phyloP scores from a whole-genome alignment of 2,113 vertebrate genomes.

The Crotophaga sulcirostris region DNA sequence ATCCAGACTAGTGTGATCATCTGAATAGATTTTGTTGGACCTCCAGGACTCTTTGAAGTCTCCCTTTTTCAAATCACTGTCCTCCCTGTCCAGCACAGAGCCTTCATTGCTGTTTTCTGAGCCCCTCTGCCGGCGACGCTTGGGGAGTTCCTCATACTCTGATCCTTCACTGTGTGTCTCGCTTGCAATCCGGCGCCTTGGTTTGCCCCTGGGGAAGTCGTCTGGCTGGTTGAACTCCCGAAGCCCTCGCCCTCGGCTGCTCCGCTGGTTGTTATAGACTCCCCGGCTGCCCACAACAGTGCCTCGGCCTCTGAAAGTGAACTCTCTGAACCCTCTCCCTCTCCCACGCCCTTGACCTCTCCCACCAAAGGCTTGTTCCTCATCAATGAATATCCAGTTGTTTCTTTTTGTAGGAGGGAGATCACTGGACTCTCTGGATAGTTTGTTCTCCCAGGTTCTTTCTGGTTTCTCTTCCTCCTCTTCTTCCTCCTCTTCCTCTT shows the following conservation, averaged over 20 bases:
- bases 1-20: slow-evolving; percentile 82
- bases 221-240: slow-evolving; percentile 85
- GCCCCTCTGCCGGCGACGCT: slow-evolving; percentile 89
- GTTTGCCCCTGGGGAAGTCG: slow-evolving; percentile 87
- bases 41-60: slow-evolving; percentile 91
- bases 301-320: slow-evolving; percentile 85
- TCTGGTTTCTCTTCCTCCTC: slow-evolving; percentile 80
- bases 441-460: slow-evolving; percentile 80
- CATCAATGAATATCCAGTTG: slow-evolving; percentile 98
- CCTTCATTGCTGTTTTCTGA: slow-evolving; percentile 80
- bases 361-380: slow-evolving; percentile 93
- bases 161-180: slow-evolving; percentile 96
- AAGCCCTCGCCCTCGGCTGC: slow-evolving; percentile 79
- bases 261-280: slow-evolving; percentile 76
- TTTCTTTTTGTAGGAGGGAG: slow-evolving; percentile 84
- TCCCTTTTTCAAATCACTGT: slow-evolving; percentile 79
- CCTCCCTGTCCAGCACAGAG: slow-evolving; percentile 67
- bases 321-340: slow-evolving; percentile 90
- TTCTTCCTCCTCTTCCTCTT: slow-evolving; percentile 76
- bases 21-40: slow-evolving; percentile 88
- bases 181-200: slow-evolving; percentile 89
- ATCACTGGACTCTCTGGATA: slow-evolving; percentile 78
- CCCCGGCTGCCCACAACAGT: slow-evolving; percentile 6
- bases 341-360: slow-evolving; percentile 86
- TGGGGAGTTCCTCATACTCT: slow-evolving; percentile 94